Evolutionary conservation across 2,113 vertebrate species (phyloP).

Genomic region (Trematomus loennbergii): DNA sequence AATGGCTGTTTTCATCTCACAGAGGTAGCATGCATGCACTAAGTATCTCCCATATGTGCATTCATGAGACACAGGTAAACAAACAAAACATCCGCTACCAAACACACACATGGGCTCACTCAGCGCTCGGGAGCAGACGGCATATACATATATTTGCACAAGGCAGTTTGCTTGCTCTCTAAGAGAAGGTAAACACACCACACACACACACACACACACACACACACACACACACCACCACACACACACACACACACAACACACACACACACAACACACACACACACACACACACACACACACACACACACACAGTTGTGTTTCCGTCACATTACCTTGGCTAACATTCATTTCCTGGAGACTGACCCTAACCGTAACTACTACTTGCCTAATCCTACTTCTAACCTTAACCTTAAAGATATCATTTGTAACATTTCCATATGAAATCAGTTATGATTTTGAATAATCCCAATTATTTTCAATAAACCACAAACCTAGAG

Average conservation of each 20-base stretch:
- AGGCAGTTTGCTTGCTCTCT: conserved; percentile 9
- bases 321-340: no score
- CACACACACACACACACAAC: neutral
- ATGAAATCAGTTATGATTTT: no score
- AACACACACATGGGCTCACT: conserved; percentile 56
- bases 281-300: neutral
- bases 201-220: neutral
- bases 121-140: conserved; percentile 43
- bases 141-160: conserved; percentile 32
- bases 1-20: conserved; percentile 47
- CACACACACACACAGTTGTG: no score
- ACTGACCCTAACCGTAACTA: no score
- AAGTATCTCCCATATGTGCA: conserved; percentile 67
- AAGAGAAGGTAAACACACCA: neutral
- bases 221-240: no score
- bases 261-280: neutral
- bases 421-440: no score
- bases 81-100: conserved; percentile 55
- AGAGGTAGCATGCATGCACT: conserved; percentile 43
- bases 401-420: no score
- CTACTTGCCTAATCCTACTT: no score
- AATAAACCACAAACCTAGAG: no score
- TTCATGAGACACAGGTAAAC: conserved; percentile 59
- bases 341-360: no score
- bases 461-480: no score